These are phyloP conservation scores for Eleutherodactylus coqui DNA, from an alignment of 2,797 vertebrate genomes.

Conservation along the genomic window DNA sequence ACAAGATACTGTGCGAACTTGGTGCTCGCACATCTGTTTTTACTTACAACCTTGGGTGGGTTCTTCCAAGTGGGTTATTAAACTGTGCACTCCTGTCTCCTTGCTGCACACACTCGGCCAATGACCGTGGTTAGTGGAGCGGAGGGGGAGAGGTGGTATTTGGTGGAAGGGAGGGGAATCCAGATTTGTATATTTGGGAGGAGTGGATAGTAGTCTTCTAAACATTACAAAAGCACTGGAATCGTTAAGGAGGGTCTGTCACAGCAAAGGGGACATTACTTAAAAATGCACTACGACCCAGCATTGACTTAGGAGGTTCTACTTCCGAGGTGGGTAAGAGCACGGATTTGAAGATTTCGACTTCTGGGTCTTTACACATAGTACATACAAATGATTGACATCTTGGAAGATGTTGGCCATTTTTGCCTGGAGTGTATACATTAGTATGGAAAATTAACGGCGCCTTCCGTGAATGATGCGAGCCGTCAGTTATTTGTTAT, in stretches of 20 bases:
- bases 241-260: not conserved
- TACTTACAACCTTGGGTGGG: slow-evolving; percentile 66
- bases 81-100: slow-evolving; percentile 26
- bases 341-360: not conserved
- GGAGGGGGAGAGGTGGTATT: not conserved
- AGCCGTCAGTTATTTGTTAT: not conserved
- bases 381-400: not conserved
- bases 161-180: not conserved
- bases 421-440: not conserved
- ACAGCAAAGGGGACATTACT: not conserved
- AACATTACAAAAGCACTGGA: not conserved
- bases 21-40: slow-evolving; percentile 72
- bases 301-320: not conserved
- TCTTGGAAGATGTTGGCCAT: not conserved
- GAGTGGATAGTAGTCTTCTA: not conserved
- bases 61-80: slow-evolving; percentile 56
- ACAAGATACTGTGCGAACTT: slow-evolving; percentile 1
- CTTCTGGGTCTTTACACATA: not conserved
- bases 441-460: not conserved
- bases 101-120: slow-evolving; percentile 9
- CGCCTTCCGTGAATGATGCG: not conserved
- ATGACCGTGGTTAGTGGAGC: not conserved
- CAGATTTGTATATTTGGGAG: not conserved
- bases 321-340: not conserved
- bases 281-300: not conserved